These are phyloP conservation scores for Semnopithecus entellus DNA, from an alignment of 2,113 vertebrate species.

Conservation along the genomic window DNA sequence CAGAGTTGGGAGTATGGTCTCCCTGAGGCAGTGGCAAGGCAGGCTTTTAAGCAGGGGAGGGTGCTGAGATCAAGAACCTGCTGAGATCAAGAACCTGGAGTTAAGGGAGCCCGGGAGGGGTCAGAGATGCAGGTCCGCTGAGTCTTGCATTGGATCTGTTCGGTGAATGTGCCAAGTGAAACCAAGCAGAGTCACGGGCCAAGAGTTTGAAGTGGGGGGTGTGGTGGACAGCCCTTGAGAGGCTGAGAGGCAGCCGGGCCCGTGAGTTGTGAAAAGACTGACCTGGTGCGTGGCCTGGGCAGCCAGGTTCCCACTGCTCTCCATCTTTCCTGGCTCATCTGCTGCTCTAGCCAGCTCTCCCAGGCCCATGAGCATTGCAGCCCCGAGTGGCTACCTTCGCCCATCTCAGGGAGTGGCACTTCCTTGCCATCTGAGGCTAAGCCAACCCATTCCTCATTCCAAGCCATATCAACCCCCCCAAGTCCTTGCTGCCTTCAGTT, in stretches of 20 bases:
- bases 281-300: fast-evolving
- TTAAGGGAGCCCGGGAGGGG: neutral
- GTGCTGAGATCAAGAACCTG: fast-evolving
- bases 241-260: neutral
- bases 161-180: neutral
- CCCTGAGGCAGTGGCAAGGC: neutral
- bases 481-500: neutral
- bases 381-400: fast-evolving
- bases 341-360: neutral
- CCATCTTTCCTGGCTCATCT: neutral
- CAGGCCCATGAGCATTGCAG: fast-evolving
- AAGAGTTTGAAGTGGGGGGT: neutral
- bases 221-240: neutral
- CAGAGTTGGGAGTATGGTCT: neutral
- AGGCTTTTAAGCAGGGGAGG: neutral
- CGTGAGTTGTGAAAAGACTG: neutral
- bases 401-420: neutral
- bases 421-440: neutral
- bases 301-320: neutral
- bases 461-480: neutral
- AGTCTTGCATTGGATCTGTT: neutral
- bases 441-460: neutral
- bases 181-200: no score
- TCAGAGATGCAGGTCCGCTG: neutral
- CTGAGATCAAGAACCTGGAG: neutral